phyloP scores from a whole-genome alignment of 2,797 vertebrate species.

The Tragelaphus oryx region DNA sequence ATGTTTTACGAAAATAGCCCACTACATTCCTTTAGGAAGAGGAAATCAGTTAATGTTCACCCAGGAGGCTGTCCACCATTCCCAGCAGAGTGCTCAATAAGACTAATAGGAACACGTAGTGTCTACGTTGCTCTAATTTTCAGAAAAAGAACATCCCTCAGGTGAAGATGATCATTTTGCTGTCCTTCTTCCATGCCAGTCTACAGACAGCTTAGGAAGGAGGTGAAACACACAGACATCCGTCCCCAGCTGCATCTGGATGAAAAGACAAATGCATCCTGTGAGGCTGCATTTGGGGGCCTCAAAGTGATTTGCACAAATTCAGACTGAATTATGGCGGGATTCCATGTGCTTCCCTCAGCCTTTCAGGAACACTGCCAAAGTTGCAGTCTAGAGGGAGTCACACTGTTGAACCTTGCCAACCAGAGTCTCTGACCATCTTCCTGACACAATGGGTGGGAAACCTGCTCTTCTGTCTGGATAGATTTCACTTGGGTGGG shows the following conservation, averaged over 20 bases:
- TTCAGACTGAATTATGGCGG: neutral
- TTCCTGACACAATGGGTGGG: accelerated
- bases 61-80: neutral
- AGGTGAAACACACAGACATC: neutral
- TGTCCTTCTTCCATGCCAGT: neutral
- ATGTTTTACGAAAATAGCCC: constrained; percentile 40
- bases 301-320: neutral
- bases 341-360: neutral
- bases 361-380: neutral
- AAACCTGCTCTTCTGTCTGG: neutral
- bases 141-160: neutral
- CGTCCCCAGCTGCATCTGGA: constrained; percentile 45
- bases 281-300: neutral
- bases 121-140: neutral
- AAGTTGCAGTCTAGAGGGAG: neutral
- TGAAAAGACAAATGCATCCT: constrained; percentile 35
- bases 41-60: constrained; percentile 4
- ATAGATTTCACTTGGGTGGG: neutral
- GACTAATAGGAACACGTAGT: neutral
- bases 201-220: neutral
- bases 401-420: neutral
- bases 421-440: neutral
- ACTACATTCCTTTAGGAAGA: neutral
- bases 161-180: neutral
- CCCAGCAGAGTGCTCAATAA: constrained; percentile 9